Evolutionary conservation across 1,140 invertebrate genomes (phyloP).

Genomic region (Calliphora vicina): DNA sequence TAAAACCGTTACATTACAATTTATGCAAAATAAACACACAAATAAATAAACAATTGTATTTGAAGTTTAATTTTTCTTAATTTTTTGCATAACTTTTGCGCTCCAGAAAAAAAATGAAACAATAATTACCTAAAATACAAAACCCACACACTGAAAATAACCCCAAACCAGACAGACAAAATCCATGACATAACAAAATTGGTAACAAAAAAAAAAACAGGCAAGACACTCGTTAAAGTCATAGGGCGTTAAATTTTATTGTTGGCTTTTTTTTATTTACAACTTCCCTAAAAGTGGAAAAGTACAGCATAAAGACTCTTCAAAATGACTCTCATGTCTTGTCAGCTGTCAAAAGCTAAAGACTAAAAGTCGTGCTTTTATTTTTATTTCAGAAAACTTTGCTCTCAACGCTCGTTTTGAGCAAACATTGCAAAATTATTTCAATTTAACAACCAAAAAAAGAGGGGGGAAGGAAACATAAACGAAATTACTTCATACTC

Average conservation of each 20-base stretch:
- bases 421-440: slow-evolving; percentile 25
- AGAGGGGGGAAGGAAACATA: not conserved
- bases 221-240: not conserved
- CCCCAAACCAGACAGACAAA: not conserved
- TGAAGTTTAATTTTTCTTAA: no score
- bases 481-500: slow-evolving; percentile 13
- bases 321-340: not conserved
- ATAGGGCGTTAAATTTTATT: not conserved
- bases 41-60: not conserved
- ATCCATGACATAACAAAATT: slow-evolving; percentile 10
- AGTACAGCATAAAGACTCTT: not conserved
- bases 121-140: not conserved
- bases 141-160: slow-evolving; percentile 17
- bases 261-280: not conserved
- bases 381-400: not conserved
- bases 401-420: not conserved
- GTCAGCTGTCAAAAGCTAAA: slow-evolving; percentile 19
- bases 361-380: not conserved
- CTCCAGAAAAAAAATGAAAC: slow-evolving; percentile 28
- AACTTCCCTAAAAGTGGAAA: slow-evolving; percentile 6
- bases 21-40: slow-evolving; percentile 16
- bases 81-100: slow-evolving; percentile 31
- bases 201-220: not conserved
- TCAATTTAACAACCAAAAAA: not conserved
- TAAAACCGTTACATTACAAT: slow-evolving; percentile 19